A percentile compares a stretch with the other conserved stretches of the same genome.
Conservation (phyloP, 2,797 vertebrate species). For the Pygocentrus nattereri region DNA sequence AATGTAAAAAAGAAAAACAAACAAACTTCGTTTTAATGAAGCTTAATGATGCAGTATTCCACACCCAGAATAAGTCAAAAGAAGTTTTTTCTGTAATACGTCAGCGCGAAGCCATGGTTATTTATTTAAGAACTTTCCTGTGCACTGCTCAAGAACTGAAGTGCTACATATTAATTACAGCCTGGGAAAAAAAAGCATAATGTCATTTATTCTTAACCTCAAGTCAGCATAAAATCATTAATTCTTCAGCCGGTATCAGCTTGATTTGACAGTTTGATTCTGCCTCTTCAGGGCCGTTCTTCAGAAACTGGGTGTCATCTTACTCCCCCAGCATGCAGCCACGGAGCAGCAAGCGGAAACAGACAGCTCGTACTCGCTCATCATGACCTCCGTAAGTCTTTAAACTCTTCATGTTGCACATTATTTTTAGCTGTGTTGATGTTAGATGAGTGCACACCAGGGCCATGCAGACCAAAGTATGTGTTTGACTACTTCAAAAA, state of each 20-base stretch:
- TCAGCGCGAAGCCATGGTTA: too few relatives aligned
- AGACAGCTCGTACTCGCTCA: slow-evolving; percentile 67
- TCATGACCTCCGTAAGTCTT: slow-evolving; percentile 78
- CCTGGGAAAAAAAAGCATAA: not conserved
- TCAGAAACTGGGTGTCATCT: slow-evolving; percentile 75
- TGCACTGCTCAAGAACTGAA: too few relatives aligned
- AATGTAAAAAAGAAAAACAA: too few relatives aligned
- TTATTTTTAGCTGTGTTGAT: not conserved
- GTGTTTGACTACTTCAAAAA: not conserved
- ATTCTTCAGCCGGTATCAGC: not conserved
- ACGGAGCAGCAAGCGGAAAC: slow-evolving; percentile 71
- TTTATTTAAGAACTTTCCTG: too few relatives aligned
- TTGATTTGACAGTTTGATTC: slow-evolving; percentile 9
- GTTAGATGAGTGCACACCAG: not conserved
- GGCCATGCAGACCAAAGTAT: not conserved
- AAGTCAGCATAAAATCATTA: not conserved
- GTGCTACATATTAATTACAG: not conserved
- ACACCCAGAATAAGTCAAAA: too few relatives aligned
- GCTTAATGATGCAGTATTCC: too few relatives aligned
- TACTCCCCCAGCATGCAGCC: slow-evolving; percentile 62
- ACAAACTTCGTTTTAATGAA: too few relatives aligned
- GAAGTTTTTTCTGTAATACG: too few relatives aligned
- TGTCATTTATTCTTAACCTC: not conserved
- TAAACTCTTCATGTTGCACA: slow-evolving; percentile 1
- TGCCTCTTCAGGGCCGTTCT: slow-evolving; percentile 70